Evolutionary conservation across 2,888 invertebrate genomes (phyloP).

Genomic region (Dynastes maya): DNA sequence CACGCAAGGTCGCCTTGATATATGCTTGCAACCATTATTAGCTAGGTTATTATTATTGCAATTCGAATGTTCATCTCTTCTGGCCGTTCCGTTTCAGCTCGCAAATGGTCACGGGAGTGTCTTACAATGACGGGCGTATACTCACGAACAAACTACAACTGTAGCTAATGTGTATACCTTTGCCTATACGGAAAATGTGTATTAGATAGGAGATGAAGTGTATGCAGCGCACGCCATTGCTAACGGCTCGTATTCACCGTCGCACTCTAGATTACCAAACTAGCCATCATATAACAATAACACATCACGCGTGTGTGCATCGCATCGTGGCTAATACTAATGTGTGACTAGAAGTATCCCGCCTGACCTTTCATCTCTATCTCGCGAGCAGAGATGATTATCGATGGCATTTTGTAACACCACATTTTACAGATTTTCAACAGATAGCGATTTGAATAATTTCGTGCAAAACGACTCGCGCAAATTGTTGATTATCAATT

Average conservation of each 20-base stretch:
- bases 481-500: conserved; percentile 48
- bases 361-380: conserved; percentile 46
- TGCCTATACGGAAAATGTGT: conserved; percentile 32
- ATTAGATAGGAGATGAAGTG: conserved; percentile 31
- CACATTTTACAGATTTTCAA: conserved; percentile 50
- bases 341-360: conserved; percentile 32
- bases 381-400: conserved; percentile 50
- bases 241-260: conserved; percentile 25
- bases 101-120: conserved; percentile 42
- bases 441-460: conserved; percentile 51
- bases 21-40: conserved; percentile 33
- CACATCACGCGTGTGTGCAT: conserved; percentile 26
- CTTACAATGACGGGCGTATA: conserved; percentile 46
- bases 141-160: conserved; percentile 41
- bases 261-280: conserved; percentile 36
- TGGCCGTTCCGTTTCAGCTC: conserved; percentile 38
- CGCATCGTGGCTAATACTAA: conserved; percentile 13
- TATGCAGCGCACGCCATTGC: conserved; percentile 21
- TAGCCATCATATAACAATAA: conserved; percentile 35
- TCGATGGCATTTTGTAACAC: conserved; percentile 50
- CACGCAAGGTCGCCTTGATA: conserved; percentile 27
- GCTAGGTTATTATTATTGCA: conserved; percentile 37
- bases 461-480: conserved; percentile 47
- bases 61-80: conserved; percentile 39
- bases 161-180: conserved; percentile 32